Evolutionary conservation across 1,140 invertebrate species (phyloP).

Genomic region (Ephestia elutella): DNA sequence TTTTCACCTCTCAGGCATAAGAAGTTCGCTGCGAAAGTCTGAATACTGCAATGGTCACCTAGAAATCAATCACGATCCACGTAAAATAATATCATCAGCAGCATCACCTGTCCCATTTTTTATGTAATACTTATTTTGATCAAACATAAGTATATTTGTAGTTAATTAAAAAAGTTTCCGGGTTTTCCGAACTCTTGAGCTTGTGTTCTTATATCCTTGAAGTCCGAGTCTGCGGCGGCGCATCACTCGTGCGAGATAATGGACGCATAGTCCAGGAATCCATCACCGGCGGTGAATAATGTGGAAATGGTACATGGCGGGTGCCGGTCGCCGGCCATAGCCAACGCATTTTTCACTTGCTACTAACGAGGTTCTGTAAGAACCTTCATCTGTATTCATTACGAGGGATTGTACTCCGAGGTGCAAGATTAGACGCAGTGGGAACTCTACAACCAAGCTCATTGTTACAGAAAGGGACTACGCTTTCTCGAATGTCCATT

Average conservation of each 20-base stretch:
- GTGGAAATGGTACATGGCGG: conserved; percentile 10
- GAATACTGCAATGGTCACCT: too few relatives aligned
- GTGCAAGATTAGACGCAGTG: conserved; percentile 5
- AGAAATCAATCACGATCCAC: too few relatives aligned
- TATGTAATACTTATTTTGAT: too few relatives aligned
- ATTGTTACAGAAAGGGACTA: neutral
- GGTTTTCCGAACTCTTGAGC: neutral
- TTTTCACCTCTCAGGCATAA: too few relatives aligned
- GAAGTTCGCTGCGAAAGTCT: too few relatives aligned
- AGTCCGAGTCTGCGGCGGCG: neutral
- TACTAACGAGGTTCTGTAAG: conserved; percentile 29
- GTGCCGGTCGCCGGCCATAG: neutral
- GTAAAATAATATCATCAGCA: too few relatives aligned
- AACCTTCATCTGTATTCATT: conserved; percentile 25
- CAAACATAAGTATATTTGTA: too few relatives aligned
- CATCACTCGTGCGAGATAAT: neutral
- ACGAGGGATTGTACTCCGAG: conserved; percentile 21
- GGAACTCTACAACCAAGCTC: neutral
- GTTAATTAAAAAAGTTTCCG: too few relatives aligned
- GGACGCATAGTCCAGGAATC: conserved; percentile 15
- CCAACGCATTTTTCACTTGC: conserved; percentile 24
- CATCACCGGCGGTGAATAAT: conserved; percentile 25
- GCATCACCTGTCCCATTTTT: too few relatives aligned
- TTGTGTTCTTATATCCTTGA: neutral
- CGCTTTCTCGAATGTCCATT: neutral